phyloP scores from a whole-genome alignment of 2,888 invertebrate species.

The Cheiracanthium punctorium region DNA sequence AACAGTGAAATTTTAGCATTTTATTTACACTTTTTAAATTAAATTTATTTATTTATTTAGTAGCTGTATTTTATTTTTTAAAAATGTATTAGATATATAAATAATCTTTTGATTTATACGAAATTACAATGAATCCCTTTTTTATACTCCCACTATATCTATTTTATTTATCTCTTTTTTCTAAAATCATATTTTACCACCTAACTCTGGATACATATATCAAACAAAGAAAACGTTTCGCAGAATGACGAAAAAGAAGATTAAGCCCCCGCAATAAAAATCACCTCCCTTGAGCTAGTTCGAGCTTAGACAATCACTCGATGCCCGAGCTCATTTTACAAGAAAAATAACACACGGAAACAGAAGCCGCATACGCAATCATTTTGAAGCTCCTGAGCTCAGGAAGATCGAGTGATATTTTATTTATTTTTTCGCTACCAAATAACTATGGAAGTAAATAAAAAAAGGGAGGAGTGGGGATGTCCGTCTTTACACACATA shows the following conservation, averaged over 20 bases:
- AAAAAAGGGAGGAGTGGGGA: neutral
- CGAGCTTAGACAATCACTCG: slow-evolving; percentile 23
- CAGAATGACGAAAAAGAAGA: slow-evolving; percentile 13
- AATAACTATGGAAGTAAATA: slow-evolving; percentile 22
- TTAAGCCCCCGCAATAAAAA: slow-evolving; percentile 8
- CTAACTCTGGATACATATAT: neutral
- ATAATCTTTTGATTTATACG: neutral
- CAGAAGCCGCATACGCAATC: slow-evolving; percentile 62
- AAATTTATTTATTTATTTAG: too few species aligned
- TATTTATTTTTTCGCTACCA: slow-evolving; percentile 55
- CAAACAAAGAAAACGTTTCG: neutral
- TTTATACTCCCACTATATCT: neutral
- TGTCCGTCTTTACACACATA: slow-evolving; percentile 5
- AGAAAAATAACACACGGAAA: slow-evolving; percentile 47
- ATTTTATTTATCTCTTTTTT: neutral
- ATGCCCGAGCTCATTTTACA: slow-evolving; percentile 44
- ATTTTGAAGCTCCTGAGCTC: slow-evolving; percentile 17
- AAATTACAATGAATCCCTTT: neutral
- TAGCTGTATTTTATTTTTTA: too few species aligned
- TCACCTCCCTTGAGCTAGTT: slow-evolving; percentile 4
- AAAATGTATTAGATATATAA: too few species aligned
- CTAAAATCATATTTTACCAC: neutral
- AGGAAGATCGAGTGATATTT: slow-evolving; percentile 60
- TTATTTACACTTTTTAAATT: too few species aligned
- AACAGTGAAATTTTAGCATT: too few species aligned